Evolutionary conservation across 2,797 vertebrate species (phyloP).

Genomic region (Trematomus bernacchii): DNA sequence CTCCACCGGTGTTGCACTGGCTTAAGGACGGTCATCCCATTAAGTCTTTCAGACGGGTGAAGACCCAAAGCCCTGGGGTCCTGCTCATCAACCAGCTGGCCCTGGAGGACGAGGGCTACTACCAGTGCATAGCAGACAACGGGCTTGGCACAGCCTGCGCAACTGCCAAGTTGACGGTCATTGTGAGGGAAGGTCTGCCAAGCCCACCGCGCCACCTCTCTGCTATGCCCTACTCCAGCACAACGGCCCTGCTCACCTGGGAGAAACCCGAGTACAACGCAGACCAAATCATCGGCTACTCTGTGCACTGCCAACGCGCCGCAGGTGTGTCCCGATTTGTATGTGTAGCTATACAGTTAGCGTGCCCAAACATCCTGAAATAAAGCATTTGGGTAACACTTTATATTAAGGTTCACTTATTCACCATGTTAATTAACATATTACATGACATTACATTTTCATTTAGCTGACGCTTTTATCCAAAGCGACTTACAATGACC

Average conservation of each 20-base stretch:
- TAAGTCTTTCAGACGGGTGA: conserved; percentile 90
- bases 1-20: conserved; percentile 90
- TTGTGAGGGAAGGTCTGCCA: conserved; percentile 95
- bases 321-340: conserved; percentile 76
- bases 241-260: conserved; percentile 91
- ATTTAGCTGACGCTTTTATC: no score
- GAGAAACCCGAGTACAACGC: conserved; percentile 93
- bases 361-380: neutral
- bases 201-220: conserved; percentile 91
- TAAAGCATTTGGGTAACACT: no score
- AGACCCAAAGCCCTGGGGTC: conserved; percentile 92
- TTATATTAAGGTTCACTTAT: no score
- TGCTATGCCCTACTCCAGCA: conserved; percentile 91
- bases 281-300: conserved; percentile 97
- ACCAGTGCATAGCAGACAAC: conserved; percentile 97
- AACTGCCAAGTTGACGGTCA: conserved; percentile 92
- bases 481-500: no score
- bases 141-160: conserved; percentile 93
- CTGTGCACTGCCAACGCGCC: conserved; percentile 93
- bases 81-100: conserved; percentile 97
- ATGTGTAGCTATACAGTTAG: neutral
- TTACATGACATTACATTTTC: no score
- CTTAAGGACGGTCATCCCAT: conserved; percentile 91
- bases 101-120: conserved; percentile 94
- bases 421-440: no score